Evolutionary conservation across 1,140 invertebrate genomes (phyloP).

Genomic region (Adoxophyes honmai): DNA sequence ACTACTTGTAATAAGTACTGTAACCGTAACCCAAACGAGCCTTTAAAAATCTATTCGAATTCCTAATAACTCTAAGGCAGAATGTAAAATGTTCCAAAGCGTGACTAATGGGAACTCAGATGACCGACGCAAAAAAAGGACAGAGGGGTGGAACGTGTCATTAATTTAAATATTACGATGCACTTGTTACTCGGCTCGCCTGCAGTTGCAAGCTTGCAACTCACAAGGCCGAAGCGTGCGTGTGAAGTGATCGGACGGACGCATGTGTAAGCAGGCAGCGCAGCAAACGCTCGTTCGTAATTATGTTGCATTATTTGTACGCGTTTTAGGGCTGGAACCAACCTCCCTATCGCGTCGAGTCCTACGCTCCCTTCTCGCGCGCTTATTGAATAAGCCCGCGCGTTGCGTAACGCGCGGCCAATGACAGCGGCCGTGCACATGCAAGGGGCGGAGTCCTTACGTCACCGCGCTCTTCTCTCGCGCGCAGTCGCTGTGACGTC

Average conservation of each 20-base stretch:
- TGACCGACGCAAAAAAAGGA: not conserved
- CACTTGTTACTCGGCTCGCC: constrained; percentile 48
- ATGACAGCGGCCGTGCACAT: constrained; percentile 68
- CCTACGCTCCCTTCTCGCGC: constrained; percentile 63
- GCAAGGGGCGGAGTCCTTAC: constrained; percentile 71
- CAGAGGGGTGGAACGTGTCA: constrained; percentile 40
- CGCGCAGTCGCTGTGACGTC: constrained; percentile 72
- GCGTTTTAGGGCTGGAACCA: constrained; percentile 62
- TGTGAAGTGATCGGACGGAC: constrained; percentile 30
- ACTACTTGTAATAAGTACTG: too few relatives aligned
- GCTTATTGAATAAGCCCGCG: constrained; percentile 66
- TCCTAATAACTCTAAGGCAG: too few relatives aligned
- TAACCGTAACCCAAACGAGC: too few relatives aligned
- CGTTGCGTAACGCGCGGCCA: constrained; percentile 73
- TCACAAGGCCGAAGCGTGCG: constrained; percentile 22
- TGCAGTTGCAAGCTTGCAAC: constrained; percentile 10
- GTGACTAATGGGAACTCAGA: not conserved
- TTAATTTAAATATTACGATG: constrained; percentile 52
- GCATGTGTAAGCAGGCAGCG: constrained; percentile 35
- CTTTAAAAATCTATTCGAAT: too few relatives aligned
- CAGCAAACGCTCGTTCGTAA: constrained; percentile 29
- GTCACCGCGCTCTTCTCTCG: constrained; percentile 64
- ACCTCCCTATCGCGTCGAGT: constrained; percentile 56
- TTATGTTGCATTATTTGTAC: constrained; percentile 66
- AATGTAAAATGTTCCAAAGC: not conserved